Evolutionary conservation across 2,888 invertebrate genomes (phyloP), one percentile per base, ranked within the genome.

Genomic region (Trichogramma evanescens): DNA sequence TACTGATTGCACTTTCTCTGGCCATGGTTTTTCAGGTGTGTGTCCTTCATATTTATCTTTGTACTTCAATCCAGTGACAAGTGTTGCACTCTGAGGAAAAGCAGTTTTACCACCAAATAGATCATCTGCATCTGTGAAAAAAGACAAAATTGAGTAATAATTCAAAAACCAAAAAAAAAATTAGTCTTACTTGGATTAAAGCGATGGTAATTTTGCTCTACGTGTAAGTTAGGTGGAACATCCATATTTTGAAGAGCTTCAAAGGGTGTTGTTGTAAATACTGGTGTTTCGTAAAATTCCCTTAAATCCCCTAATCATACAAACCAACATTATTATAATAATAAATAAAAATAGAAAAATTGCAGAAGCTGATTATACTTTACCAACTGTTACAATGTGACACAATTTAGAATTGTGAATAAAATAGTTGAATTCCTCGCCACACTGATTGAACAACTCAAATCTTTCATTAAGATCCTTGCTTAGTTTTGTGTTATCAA

Each of bases 381-480:
- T 78, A 87, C 89, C 85, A 56, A 93, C 82, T 54, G 86, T 88
- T 69, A 84, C 82, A 63, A 96, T 86, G 53, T 83, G 82, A 70
- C 87, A 85, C n/a, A 96, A 78, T 55, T 87, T 76, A 0, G 92
- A 91, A 80, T 92, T 95, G 0, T 95, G 93, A 8, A 96, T 84
- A 63, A 82, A 75, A 75, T 95, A 88, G 6, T 88, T 80, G 63
- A 95, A 88, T 74, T 87, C 84, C 50, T 85, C 79, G 65, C 81
- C 85, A 70, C 91, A 91, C 5, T 84, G 83, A 43, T 83, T 81
- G 4, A 95, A 80, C 6, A 95, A 78, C 43, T 83, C 79, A 74
- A 85, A 93, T 76, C 91, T 89, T 6, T 70, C 46, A 2, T 63
- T 6, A 13, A 58, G 48, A 4, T 79, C 78, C 5, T 80, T 79